phyloP scores from a whole-genome alignment of 2,888 invertebrate genomes.

The Arenicola marina region DNA sequence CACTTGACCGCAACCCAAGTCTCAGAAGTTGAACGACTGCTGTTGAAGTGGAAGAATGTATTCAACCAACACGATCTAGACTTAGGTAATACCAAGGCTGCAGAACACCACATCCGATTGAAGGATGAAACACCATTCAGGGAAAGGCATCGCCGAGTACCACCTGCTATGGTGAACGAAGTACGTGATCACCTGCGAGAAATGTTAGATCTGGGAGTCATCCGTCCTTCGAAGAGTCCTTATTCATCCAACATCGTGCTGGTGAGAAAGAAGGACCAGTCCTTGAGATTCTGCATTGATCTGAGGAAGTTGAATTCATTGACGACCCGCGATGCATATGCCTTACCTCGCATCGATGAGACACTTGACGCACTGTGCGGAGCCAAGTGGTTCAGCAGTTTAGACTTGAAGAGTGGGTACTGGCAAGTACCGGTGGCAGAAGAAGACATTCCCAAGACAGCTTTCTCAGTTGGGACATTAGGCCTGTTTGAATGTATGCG shows the following conservation, averaged over 20 bases:
- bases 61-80: background rate
- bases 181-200: background rate
- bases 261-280: background rate
- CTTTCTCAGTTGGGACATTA: background rate
- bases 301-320: background rate
- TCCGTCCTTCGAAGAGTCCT: background rate
- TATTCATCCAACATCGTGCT: background rate
- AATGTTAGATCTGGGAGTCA: background rate
- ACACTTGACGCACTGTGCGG: background rate
- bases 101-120: background rate
- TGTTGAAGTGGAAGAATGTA: background rate
- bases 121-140: background rate
- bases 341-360: background rate
- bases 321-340: background rate
- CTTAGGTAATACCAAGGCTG: background rate
- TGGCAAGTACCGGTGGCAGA: background rate
- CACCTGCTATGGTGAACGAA: background rate
- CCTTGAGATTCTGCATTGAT: background rate
- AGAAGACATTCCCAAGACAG: background rate
- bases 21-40: background rate
- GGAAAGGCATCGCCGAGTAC: background rate
- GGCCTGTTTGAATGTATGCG: background rate
- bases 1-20: no score
- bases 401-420: constrained; percentile 1
- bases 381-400: background rate